phyloP scores from a whole-genome alignment of 1,140 invertebrate genomes.

The Tetragnatha versicolor region DNA sequence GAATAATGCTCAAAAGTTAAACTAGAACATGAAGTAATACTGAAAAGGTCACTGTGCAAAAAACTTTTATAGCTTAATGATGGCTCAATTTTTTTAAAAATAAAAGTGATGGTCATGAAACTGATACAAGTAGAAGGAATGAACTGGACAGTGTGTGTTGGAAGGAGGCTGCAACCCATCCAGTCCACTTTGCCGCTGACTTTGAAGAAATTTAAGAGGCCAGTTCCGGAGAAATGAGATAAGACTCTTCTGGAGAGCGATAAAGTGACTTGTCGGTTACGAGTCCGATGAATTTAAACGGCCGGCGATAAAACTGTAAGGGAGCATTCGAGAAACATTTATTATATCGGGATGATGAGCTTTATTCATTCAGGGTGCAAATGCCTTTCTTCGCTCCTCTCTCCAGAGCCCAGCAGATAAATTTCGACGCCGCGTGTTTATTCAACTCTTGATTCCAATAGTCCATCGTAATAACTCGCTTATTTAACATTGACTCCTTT shows the following conservation, averaged over 20 bases:
- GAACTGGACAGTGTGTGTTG: too few species aligned
- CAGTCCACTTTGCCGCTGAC: constrained; percentile 11
- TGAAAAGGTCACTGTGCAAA: too few species aligned
- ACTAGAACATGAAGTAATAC: too few species aligned
- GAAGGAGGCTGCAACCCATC: background rate
- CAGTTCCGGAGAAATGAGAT: constrained; percentile 17
- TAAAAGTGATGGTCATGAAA: too few species aligned
- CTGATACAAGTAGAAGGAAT: too few species aligned
- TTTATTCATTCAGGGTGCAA: background rate
- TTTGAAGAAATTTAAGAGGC: background rate
- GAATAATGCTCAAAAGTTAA: too few species aligned
- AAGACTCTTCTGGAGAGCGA: constrained; percentile 13
- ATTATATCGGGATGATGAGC: constrained; percentile 10
- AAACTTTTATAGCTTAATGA: too few species aligned
- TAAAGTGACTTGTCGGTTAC: constrained; percentile 23
- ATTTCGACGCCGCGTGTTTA: too few species aligned
- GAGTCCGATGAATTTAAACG: constrained; percentile 41
- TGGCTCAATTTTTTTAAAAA: too few species aligned
- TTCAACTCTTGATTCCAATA: too few species aligned
- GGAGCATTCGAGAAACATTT: constrained; percentile 25
- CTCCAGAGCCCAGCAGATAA: background rate
- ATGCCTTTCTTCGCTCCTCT: background rate
- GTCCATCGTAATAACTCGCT: too few species aligned
- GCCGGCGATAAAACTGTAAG: constrained; percentile 32
- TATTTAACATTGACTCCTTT: too few species aligned